Evolutionary conservation across 2,888 invertebrate species (phyloP).

Genomic region (Pachymerium ferrugineum): DNA sequence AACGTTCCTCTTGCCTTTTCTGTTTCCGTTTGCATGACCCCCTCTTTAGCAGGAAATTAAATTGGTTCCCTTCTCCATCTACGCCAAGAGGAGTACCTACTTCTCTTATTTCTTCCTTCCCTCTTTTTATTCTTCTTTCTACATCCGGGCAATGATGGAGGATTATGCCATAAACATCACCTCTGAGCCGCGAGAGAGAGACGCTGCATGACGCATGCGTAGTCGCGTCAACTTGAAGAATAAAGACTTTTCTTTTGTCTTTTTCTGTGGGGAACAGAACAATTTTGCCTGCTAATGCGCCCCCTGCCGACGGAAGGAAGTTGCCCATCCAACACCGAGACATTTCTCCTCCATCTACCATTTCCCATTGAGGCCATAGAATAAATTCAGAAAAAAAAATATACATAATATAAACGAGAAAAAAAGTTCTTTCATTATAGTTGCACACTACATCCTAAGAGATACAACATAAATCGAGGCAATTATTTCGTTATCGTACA

Average conservation of each 20-base stretch:
- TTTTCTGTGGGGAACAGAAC: background rate
- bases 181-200: background rate
- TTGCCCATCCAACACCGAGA: background rate
- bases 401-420: background rate
- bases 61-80: background rate
- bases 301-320: slow-evolving; percentile 13
- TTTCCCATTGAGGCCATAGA: background rate
- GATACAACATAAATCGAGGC: background rate
- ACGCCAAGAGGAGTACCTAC: background rate
- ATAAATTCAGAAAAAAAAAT: background rate
- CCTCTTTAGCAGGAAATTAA: slow-evolving; percentile 14
- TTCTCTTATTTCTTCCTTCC: slow-evolving; percentile 21
- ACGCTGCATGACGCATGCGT: too few relatives aligned
- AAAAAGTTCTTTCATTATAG: slow-evolving; percentile 5
- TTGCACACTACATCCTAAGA: background rate
- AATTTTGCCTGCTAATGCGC: slow-evolving; percentile 14
- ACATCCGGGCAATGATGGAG: slow-evolving; percentile 6
- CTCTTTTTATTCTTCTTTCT: slow-evolving; percentile 4
- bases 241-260: slow-evolving; percentile 5
- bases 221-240: background rate
- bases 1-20: background rate
- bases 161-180: slow-evolving; percentile 17
- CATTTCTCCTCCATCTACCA: slow-evolving; percentile 7
- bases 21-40: background rate
- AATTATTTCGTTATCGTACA: background rate